Percentiles rank a stretch among this genome's conserved stretches.
Conservation (phyloP, 1,140 invertebrate genomes). For the Tetraneura akinire region DNA sequence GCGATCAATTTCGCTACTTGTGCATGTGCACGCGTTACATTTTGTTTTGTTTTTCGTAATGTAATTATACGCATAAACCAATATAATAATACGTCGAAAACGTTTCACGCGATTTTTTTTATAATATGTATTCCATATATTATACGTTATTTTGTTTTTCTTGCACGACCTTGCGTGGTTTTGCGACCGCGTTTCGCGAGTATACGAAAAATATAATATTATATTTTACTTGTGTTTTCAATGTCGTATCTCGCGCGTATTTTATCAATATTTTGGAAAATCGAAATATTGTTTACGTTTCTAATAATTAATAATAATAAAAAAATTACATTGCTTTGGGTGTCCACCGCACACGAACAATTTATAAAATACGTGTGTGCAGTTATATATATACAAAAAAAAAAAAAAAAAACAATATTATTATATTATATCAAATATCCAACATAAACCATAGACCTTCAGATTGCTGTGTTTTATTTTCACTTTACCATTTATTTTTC, state of each 20-base stretch:
- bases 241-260: neutral
- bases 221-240: neutral
- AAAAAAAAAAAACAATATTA: neutral
- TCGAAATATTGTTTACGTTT: neutral
- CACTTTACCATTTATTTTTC: neutral
- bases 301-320: no score
- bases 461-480: neutral
- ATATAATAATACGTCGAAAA: no score
- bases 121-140: no score
- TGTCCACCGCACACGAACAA: neutral
- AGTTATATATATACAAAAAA: neutral
- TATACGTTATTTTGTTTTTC: no score
- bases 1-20: no score
- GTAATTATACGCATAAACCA: no score
- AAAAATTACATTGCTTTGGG: no score
- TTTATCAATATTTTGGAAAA: constrained; percentile 12
- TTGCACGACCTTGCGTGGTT: no score
- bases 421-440: neutral
- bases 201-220: neutral
- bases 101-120: no score
- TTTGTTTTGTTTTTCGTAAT: no score
- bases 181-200: neutral
- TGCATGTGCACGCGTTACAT: no score
- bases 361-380: no score
- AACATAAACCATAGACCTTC: neutral